Base-by-base conservation (phyloP, 2,113 vertebrate species). In the Petromus typicus region DNA sequence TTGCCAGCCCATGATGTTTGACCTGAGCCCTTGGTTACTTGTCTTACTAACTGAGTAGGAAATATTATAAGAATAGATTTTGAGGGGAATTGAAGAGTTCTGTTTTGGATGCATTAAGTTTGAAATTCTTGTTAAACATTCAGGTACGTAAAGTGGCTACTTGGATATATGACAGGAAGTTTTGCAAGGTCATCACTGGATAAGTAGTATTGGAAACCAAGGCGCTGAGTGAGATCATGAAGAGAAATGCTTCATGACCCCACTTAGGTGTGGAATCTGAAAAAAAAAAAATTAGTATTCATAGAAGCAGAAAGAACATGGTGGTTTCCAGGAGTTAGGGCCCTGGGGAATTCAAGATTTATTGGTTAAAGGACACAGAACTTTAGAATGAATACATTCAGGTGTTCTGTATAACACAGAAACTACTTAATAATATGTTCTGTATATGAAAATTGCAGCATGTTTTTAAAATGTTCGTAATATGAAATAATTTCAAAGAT, bases 11-110 rank as follows among this genome's bases (percentile, higher is more conserved):
- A 4, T 57, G n/a, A 40, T 75, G 80, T 94, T 93, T 51, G 4
- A 34, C 10, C 16, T 92, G 51, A 57, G 18, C 23, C 76, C 23
- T 32, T 63, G 34, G n/a, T 63, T n/a, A 61, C 5, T 25, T 73
- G 43, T 66, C 20, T 64, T 92, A 34, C 48, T 64, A 88, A 48
- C 27, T 34, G 27, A 64, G 17, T 64, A 54, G 11, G 20, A 18
- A 63, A 71, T 94, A n/a, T 20, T 10, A 16, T n/a, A 95, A 40
- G 54, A 92, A 34, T 73, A 81, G 59, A 80, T 86, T 93, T 89
- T 73, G 57, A 81, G 93, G n/a, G 40, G 57, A 40, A 40, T 18
- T 48, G 17, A 57, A 48, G 61, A 54, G 14, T 91, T 82, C 43
- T 91, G 51, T 81, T 95, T 67, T 43, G n/a, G n/a, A 54, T 76